Evolutionary conservation across 2,888 invertebrate species (phyloP).

Genomic region (Mesodorylaimus sp.): DNA sequence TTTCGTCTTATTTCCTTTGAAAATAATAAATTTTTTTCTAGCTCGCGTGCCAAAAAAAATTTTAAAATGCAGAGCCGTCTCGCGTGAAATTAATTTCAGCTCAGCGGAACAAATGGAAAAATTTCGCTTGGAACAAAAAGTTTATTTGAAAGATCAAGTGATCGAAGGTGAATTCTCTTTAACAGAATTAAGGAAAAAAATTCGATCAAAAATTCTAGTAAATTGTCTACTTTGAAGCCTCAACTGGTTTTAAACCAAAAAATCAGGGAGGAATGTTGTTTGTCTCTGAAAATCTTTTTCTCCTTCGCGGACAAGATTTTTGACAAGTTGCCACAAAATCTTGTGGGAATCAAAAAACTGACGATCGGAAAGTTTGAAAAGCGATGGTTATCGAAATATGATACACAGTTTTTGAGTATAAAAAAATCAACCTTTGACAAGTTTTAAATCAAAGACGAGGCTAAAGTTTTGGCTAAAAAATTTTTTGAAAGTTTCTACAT

Average conservation of each 20-base stretch:
- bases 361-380: too few relatives aligned
- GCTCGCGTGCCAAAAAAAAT: slow-evolving; percentile 93
- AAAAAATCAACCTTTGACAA: too few relatives aligned
- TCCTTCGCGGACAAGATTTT: too few relatives aligned
- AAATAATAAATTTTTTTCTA: too few relatives aligned
- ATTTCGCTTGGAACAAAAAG: slow-evolving; percentile 72
- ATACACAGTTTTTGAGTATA: too few relatives aligned
- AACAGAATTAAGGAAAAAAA: not conserved
- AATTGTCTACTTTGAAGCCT: not conserved
- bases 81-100: slow-evolving; percentile 41
- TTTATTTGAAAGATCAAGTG: slow-evolving; percentile 41
- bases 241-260: not conserved
- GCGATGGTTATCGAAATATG: too few relatives aligned
- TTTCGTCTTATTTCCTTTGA: too few relatives aligned
- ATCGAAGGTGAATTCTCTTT: slow-evolving; percentile 24
- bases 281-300: slow-evolving; percentile 9
- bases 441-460: too few relatives aligned
- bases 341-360: too few relatives aligned
- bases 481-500: too few relatives aligned
- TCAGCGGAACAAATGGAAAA: slow-evolving; percentile 73
- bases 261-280: not conserved
- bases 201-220: not conserved
- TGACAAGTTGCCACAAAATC: too few relatives aligned
- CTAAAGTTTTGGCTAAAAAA: too few relatives aligned
- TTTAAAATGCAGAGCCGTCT: slow-evolving; percentile 58